phyloP scores from a whole-genome alignment of 2,888 invertebrate genomes.

The Drosophila acutilabella region DNA sequence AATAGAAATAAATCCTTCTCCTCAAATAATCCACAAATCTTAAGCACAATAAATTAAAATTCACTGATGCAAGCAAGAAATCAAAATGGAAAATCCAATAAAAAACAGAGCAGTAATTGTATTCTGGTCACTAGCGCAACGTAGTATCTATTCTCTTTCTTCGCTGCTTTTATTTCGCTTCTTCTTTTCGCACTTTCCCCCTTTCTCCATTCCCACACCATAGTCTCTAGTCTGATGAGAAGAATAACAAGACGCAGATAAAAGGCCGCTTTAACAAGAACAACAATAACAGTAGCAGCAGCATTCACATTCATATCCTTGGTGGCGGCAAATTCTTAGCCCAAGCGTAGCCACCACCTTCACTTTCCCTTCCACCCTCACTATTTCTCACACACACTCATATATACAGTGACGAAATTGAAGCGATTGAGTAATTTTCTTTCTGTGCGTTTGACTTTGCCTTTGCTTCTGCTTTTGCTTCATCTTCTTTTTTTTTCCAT shows the following conservation, averaged over 20 bases:
- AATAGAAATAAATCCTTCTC: neutral
- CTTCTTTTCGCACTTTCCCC: neutral
- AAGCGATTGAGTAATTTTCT: constrained; percentile 75
- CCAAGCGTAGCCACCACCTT: constrained; percentile 61
- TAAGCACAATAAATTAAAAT: constrained; percentile 49
- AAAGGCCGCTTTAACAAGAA: constrained; percentile 61
- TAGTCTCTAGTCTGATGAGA: constrained; percentile 9
- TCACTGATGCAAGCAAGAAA: constrained; percentile 48
- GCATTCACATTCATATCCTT: constrained; percentile 47
- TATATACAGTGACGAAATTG: constrained; percentile 21
- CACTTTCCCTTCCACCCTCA: constrained; percentile 5
- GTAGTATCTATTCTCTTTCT: constrained; percentile 6
- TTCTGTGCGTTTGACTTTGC: constrained; percentile 17
- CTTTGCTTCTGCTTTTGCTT: too few species aligned
- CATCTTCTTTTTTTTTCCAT: too few species aligned
- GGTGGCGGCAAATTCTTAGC: constrained; percentile 62
- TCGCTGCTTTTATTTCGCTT: too few species aligned
- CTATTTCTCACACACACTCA: constrained; percentile 14
- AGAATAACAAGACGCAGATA: constrained; percentile 76
- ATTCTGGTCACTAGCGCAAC: constrained; percentile 51
- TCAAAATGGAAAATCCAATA: constrained; percentile 55
- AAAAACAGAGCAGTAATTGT: constrained; percentile 59
- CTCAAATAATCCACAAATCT: constrained; percentile 19
- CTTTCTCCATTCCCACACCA: neutral
- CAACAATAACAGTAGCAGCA: constrained; percentile 29